A percentile compares a stretch with the other conserved stretches of the same genome.
These are phyloP conservation scores for Asobara japonica DNA, from an alignment of 1,140 invertebrate genomes.

Conservation along the genomic window DNA sequence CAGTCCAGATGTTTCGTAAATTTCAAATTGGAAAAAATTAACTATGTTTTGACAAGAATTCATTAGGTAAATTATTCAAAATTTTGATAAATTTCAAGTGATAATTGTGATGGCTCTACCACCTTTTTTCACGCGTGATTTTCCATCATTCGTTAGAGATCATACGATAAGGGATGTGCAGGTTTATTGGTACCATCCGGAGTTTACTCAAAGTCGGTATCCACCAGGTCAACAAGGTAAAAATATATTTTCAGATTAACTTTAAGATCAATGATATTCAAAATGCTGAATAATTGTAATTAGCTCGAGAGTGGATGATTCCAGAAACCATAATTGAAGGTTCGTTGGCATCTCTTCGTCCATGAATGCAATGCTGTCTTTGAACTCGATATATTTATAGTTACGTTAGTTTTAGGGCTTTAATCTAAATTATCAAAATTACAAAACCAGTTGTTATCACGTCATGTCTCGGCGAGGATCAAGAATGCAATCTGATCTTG, in stretches of 20 bases:
- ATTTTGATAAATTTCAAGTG: constrained; percentile 15
- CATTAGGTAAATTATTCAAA: neutral
- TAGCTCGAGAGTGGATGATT: no score
- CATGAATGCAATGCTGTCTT: no score
- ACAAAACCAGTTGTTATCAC: no score
- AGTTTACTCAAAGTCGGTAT: constrained; percentile 62
- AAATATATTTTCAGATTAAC: constrained; percentile 15
- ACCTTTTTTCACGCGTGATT: constrained; percentile 45
- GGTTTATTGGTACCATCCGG: constrained; percentile 56
- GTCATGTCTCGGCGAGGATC: no score
- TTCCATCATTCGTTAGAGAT: constrained; percentile 54
- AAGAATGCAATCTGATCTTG: no score
- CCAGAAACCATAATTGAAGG: no score
- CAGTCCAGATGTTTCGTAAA: neutral
- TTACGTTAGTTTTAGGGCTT: no score
- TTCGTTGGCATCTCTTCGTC: no score
- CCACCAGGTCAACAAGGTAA: constrained; percentile 62
- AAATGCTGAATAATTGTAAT: neutral
- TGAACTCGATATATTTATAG: no score
- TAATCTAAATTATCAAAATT: no score
- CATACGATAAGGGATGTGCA: constrained; percentile 40
- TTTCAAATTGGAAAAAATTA: neutral
- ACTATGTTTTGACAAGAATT: neutral
- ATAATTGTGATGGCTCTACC: constrained; percentile 49
- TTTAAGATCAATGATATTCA: constrained; percentile 18